Percentiles rank a stretch among this genome's conserved stretches.
These are phyloP conservation scores for Notechis scutatus DNA, from an alignment of 2,113 vertebrate species.

Conservation along the genomic window DNA sequence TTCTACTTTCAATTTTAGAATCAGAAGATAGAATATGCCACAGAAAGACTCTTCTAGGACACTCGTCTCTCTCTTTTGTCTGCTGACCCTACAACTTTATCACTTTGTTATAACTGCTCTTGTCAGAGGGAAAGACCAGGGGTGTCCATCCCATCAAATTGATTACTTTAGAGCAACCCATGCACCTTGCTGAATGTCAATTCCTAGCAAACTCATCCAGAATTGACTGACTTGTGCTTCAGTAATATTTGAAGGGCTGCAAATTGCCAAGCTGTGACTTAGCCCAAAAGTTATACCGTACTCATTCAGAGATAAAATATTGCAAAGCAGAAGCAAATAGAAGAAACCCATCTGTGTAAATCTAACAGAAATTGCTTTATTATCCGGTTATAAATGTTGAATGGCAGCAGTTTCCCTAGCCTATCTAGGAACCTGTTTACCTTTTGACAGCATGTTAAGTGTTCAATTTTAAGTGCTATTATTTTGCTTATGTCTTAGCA, in stretches of 20 bases:
- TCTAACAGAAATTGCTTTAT: not conserved
- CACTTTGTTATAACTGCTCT: not conserved
- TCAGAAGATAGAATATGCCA: not conserved
- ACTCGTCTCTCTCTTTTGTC: not conserved
- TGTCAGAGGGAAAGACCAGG: not conserved
- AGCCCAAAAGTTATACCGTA: not conserved
- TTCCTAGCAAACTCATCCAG: not conserved
- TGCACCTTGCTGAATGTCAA: not conserved
- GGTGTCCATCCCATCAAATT: not conserved
- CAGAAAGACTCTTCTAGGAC: not conserved
- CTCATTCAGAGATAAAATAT: not conserved
- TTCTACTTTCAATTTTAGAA: not conserved
- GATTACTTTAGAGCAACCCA: not conserved
- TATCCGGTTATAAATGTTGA: not conserved
- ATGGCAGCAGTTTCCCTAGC: not conserved
- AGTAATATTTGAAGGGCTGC: not conserved
- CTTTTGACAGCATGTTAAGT: not conserved
- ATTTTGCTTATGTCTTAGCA: not conserved
- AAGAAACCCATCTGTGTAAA: not conserved
- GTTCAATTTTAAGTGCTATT: slow-evolving; percentile 13
- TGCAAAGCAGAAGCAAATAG: not conserved
- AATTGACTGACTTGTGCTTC: not conserved
- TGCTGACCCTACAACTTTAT: not conserved
- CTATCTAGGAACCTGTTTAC: not conserved
- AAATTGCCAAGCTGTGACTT: not conserved